phyloP scores from a whole-genome alignment of 2,797 vertebrate genomes.

The Clarias pachynema region DNA sequence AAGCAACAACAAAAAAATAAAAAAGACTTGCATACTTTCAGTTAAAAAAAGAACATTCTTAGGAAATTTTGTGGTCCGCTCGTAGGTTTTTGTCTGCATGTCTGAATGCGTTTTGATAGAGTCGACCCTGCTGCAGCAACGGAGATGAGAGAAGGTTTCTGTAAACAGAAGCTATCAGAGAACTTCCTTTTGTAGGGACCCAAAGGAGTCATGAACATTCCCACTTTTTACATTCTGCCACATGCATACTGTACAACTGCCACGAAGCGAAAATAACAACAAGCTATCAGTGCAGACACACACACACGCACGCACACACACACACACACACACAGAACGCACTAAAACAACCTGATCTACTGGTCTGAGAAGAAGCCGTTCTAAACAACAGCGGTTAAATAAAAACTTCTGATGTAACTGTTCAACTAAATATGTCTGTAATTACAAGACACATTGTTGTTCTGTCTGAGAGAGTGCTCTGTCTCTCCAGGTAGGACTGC shows the following conservation, averaged over 20 bases:
- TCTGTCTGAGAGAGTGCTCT: background rate
- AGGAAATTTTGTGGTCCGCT: background rate
- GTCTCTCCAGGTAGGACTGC: background rate
- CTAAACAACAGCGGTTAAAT: background rate
- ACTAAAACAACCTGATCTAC: conserved; percentile 16
- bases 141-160: conserved; percentile 22
- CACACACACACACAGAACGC: conserved; percentile 3
- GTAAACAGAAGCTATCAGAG: conserved; percentile 48
- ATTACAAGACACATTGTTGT: too few relatives aligned
- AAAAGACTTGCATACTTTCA: background rate
- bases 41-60: background rate
- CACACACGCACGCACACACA: conserved; percentile 6
- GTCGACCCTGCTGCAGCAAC: background rate
- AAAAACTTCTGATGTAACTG: background rate
- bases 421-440: background rate
- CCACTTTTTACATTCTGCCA: conserved; percentile 22
- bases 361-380: background rate
- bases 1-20: background rate
- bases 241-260: background rate
- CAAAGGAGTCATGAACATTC: conserved; percentile 20
- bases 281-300: background rate
- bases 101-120: conserved; percentile 27
- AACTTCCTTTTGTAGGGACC: conserved; percentile 34
- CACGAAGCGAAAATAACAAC: background rate
- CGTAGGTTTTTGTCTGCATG: conserved; percentile 26